Evolutionary conservation across 2,113 vertebrate species (phyloP).

Genomic region (Heloderma charlesbogerti): DNA sequence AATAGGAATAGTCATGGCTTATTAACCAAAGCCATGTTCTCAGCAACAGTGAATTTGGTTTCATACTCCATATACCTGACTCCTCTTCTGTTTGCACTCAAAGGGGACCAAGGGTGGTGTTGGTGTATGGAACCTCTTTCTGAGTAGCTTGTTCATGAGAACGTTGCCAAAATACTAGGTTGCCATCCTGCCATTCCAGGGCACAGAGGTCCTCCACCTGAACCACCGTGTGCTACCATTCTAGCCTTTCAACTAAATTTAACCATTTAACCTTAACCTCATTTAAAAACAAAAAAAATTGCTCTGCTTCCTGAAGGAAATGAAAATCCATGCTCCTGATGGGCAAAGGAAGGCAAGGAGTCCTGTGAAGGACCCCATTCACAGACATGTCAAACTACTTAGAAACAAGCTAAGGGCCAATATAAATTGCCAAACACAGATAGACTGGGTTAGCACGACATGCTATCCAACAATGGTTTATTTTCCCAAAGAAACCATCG

Average conservation of each 20-base stretch:
- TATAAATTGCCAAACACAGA: neutral
- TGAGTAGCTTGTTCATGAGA: neutral
- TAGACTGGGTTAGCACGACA: no score
- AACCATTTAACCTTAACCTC: neutral
- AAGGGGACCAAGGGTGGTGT: neutral
- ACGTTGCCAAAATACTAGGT: neutral
- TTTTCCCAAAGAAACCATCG: no score
- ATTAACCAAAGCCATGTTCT: neutral
- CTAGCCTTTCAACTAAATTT: neutral
- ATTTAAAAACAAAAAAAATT: no score
- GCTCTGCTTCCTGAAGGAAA: neutral
- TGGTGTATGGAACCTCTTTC: neutral
- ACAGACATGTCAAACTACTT: neutral
- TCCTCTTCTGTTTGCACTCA: neutral
- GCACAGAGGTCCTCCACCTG: neutral
- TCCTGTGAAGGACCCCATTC: neutral
- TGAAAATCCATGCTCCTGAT: neutral
- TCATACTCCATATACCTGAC: neutral
- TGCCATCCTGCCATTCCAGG: neutral
- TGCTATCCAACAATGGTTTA: no score
- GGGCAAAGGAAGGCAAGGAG: neutral
- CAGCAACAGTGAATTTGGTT: neutral
- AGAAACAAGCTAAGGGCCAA: neutral
- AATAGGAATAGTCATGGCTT: neutral
- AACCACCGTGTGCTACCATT: neutral